Evolutionary conservation across 2,113 vertebrate species (phyloP).

Genomic region (Osmerus eperlanus): DNA sequence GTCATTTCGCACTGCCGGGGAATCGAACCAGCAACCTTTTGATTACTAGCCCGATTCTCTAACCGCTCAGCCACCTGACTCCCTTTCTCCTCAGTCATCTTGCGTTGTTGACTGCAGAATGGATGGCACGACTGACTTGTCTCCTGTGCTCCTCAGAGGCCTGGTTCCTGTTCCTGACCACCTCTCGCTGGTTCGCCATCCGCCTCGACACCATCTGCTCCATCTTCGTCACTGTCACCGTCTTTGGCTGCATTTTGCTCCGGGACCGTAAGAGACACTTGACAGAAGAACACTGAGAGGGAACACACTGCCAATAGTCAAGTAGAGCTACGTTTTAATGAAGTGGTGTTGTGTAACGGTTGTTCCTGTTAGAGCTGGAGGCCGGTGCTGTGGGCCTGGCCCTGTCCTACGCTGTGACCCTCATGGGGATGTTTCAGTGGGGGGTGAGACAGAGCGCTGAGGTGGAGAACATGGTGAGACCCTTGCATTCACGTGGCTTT

Average conservation of each 20-base stretch:
- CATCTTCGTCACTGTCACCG: constrained; percentile 75
- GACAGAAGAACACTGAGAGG: not conserved
- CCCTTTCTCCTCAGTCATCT: too few species aligned
- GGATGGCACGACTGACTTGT: too few species aligned
- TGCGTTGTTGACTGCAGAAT: too few species aligned
- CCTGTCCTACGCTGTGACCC: constrained; percentile 78
- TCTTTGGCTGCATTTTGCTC: constrained; percentile 73
- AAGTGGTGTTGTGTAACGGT: not conserved
- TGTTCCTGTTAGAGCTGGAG: constrained; percentile 65
- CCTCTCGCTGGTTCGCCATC: constrained; percentile 84
- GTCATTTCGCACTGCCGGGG: too few species aligned
- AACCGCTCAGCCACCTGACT: too few species aligned
- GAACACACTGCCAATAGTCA: not conserved
- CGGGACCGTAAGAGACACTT: constrained; percentile 73
- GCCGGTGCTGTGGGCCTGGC: constrained; percentile 83
- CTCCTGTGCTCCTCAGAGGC: constrained; percentile 74
- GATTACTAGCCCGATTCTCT: too few species aligned
- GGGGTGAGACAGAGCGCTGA: constrained; percentile 84
- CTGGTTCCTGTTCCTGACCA: constrained; percentile 87
- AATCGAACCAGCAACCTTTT: too few species aligned
- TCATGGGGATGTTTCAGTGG: constrained; percentile 89
- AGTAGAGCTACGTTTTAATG: not conserved
- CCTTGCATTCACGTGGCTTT: too few species aligned
- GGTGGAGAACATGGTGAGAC: constrained; percentile 84
- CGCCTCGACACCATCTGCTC: constrained; percentile 86